These are phyloP conservation scores for Hemithea aestivaria DNA, from an alignment of 2,888 invertebrate genomes.

Conservation along the genomic window DNA sequence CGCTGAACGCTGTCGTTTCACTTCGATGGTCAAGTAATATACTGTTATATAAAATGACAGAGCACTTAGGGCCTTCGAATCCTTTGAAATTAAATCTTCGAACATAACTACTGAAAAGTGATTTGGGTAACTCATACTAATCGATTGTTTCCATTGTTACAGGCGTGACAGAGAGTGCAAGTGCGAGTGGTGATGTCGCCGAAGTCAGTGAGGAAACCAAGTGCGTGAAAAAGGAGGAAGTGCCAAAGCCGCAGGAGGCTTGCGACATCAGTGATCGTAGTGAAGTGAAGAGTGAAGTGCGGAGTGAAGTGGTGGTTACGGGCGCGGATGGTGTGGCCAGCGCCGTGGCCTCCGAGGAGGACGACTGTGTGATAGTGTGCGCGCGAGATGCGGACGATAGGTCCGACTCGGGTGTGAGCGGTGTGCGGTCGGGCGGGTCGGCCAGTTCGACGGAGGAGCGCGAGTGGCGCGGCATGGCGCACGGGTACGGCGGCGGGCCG, in stretches of 20 bases:
- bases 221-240: conserved; percentile 67
- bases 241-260: conserved; percentile 42
- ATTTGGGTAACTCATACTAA: conserved; percentile 11
- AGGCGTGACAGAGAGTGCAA: conserved; percentile 67
- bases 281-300: conserved; percentile 56
- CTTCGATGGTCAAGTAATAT: conserved; percentile 10
- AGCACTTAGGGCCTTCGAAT: no score
- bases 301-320: conserved; percentile 67
- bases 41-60: no score
- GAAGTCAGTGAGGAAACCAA: conserved; percentile 66
- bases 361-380: conserved; percentile 83
- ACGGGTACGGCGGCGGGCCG: conserved; percentile 84
- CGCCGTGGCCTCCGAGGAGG: conserved; percentile 80
- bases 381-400: conserved; percentile 77
- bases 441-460: conserved; percentile 89
- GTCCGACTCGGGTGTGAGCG: conserved; percentile 87
- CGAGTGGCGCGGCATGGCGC: conserved; percentile 86
- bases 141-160: conserved; percentile 49
- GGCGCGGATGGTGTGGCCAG: conserved; percentile 74
- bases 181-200: conserved; percentile 67
- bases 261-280: conserved; percentile 50
- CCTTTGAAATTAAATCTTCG: background rate
- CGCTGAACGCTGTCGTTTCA: conserved; percentile 8
- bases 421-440: conserved; percentile 83
- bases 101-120: no score